Conservation (phyloP, 2,113 vertebrate species). For the Engraulis encrasicolus region DNA sequence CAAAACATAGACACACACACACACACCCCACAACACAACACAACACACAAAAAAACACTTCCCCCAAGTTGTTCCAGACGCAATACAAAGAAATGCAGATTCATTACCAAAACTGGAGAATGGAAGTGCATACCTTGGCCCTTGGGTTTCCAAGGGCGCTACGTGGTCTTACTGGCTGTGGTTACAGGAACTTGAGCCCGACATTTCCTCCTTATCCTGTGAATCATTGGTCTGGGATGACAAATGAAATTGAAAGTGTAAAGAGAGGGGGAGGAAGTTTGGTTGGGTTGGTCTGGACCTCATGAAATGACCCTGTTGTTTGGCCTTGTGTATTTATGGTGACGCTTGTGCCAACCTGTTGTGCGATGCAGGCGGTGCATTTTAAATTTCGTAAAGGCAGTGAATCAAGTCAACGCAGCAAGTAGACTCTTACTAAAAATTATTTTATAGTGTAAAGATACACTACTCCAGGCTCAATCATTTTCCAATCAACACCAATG, state of each 20-base stretch:
- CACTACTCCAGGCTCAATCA: too few relatives aligned
- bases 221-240: neutral
- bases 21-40: too few relatives aligned
- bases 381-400: too few relatives aligned
- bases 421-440: too few relatives aligned
- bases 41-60: too few relatives aligned
- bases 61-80: neutral
- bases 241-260: neutral
- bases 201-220: conserved; percentile 6
- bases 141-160: neutral
- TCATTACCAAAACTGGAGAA: neutral
- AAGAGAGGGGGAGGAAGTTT: neutral
- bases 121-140: neutral
- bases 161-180: neutral
- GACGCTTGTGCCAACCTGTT: too few relatives aligned
- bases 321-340: too few relatives aligned
- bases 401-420: too few relatives aligned
- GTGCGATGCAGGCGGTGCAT: too few relatives aligned
- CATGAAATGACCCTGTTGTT: neutral
- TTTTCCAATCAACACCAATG: too few relatives aligned
- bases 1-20: too few relatives aligned
- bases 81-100: neutral
- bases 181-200: neutral
- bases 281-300: neutral
- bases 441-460: too few relatives aligned